Evolutionary conservation across 2,797 vertebrate genomes (phyloP), one percentile per base, ranked within the genome.

Genomic region (Gambelia wislizenii): DNA sequence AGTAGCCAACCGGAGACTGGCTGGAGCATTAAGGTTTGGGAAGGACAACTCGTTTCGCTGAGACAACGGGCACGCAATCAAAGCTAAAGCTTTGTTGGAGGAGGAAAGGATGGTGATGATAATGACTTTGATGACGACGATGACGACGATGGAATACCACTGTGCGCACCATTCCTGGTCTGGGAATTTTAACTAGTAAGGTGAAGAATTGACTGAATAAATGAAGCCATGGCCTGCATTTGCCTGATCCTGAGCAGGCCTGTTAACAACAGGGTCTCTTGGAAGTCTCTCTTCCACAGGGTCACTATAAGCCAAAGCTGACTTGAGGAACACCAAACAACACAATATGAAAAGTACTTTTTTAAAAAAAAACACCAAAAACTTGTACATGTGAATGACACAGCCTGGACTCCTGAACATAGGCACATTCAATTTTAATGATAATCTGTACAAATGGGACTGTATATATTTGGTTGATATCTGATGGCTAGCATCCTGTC

Each of bases 51-150:
- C 93, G 8, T 56, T 54, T 52, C 27, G 33, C 0, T 0, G 82
- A 76, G 18, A 92, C 54, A 64, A 86, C 83, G 59, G 64, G 77
- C 18, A 39, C 1, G 83, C 75, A 72, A 79, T 10, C 69, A 39
- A 91, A 89, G 91, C 92, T 93, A 91, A 92, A 89, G n/a, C 80
- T 74, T 64, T 83, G 6, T 86, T 92, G 84, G 64, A 67, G 25
- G 10, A 67, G 64, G 64, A 8, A 33, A 67, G 0, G 33, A 33
- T 13, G 3, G 20, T 67, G 27, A 67, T 67, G 33, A 30, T 12
- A 9, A 30, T 18, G 13, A 52, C n/a, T n/a, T n/a, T n/a, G n/a
- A n/a, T n/a, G n/a, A n/a, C n/a, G 49, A 10, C 12, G 49, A 49
- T 10, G 49, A 10, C 49, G 49, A 49, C 3, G 49, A 61, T 61